Evolutionary conservation across 2,113 vertebrate genomes (phyloP).

Genomic region (Octodon degus): DNA sequence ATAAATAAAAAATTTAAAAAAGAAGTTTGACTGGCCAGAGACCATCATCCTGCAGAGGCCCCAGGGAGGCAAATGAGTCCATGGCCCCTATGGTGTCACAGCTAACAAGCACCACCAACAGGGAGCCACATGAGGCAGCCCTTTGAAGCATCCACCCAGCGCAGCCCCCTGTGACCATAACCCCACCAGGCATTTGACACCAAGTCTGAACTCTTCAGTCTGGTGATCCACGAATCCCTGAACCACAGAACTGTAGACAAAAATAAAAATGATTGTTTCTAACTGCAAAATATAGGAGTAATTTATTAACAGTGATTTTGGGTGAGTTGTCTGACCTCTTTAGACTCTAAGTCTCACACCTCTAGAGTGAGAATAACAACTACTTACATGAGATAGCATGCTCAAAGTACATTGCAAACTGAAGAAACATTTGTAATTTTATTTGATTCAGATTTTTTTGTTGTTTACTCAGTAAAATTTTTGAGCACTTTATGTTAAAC

Average conservation of each 20-base stretch:
- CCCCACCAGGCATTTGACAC: no score
- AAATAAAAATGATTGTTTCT: background rate
- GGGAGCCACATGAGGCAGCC: background rate
- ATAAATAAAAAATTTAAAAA: no score
- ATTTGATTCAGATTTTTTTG: background rate
- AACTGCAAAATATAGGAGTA: background rate
- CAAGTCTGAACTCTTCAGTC: background rate
- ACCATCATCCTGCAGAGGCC: background rate
- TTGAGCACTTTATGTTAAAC: background rate
- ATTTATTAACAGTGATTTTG: background rate
- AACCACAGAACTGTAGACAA: background rate
- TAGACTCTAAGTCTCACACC: background rate
- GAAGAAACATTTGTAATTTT: background rate
- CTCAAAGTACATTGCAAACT: background rate
- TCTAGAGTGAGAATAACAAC: background rate
- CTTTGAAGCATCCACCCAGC: background rate
- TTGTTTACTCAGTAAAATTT: background rate
- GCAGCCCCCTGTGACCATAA: background rate
- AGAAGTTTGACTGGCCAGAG: no score
- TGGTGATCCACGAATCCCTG: background rate
- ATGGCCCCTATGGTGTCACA: background rate
- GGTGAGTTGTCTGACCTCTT: background rate
- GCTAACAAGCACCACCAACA: background rate
- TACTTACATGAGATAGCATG: background rate
- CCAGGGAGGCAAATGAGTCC: accelerated